Base-by-base conservation (phyloP, 2,797 vertebrate genomes). In the Sparidentex hasta region DNA sequence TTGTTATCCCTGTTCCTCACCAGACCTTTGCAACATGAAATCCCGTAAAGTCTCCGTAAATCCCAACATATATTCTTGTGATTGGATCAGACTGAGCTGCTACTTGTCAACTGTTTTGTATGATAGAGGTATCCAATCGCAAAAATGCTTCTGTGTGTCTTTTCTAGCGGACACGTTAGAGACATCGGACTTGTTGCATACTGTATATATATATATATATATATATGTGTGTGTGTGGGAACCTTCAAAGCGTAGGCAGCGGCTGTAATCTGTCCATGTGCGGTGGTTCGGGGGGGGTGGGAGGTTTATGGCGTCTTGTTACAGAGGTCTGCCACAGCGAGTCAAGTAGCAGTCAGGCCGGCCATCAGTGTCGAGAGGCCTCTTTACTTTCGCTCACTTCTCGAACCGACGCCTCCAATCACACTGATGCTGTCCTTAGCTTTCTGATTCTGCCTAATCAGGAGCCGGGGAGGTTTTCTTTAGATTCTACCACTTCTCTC, bases 341-440 rank as follows among this genome's bases (percentile, higher is more conserved):
- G 82, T 93, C 79, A 86, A 90, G 89, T 71, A 80, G 87, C 80
- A 80, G 89, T 83, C 80, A 65, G 81, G 52, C 74, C 76, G 78
- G 84, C 88, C 86, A 90, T 93, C 90, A 91, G 90, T 20, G 57
- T 67, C 54, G 88, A 94, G 91, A 83, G 27, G 86, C 74, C 90
- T 93, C 90, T 93, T 88, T 55, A 77, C 85, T 17, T 84, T 48
- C 44, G 51, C 67, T 71, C 86, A 66, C 85, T 78, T 65, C 79
- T 88, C 81, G 46, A 62, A 50, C 63, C 48, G n/a, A 84, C 90
- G 74, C 77, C 84, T 84, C 86, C 87, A 92, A 92, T 92, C 92
- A 89, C 87, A 46, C 87, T 77, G 87, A 86, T 82, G 88, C 70
- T 38, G 78, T 66, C 83, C 78, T 83, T 14, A 66, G 69, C 79